Base-by-base conservation (phyloP, 2,888 invertebrate genomes). In the Abrostola triplasia region DNA sequence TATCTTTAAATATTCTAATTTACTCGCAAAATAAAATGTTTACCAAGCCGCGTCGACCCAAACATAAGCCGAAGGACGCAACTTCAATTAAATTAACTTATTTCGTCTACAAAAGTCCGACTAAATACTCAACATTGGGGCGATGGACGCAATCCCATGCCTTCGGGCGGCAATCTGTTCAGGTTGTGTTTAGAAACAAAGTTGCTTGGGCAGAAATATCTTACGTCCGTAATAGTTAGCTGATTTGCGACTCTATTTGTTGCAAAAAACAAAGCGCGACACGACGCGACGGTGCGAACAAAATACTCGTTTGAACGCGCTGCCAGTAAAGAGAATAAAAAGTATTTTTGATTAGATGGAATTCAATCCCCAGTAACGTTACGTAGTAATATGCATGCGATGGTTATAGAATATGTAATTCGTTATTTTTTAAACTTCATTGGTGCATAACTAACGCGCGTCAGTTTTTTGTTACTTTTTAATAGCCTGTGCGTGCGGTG, bases 361-460 rank as follows among this genome's bases (percentile, higher is more conserved):
- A 66, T 69, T 60, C 53, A 66, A 66, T 66, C 58, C 54, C 35
- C 67, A 41, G 47, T 65, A 64, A 64, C 48, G 76, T 76, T 76
- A 66, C 62, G 50, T 60, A 49, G 60, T 57, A 66, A 65, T 63
- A 56, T 66, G 53, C 64, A 73, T 66, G 70, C 74, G 56, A 66
- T 73, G 61, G 59, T 61, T 54, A 66, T 44, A 59, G 61, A 73
- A 66, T 70, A 70, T 61, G 44, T 59, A 67, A 51, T 73, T 58
- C 35, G 7, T 55, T 62, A 44, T 58, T 49, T 79, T 79, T 68
- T 37, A 1, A 52, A 55, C 67, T 66, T 70, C 73, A 69, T 67
- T 73, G 67, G 67, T 67, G 77, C 77, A 75, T 75, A 67, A 55
- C 77, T 75, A 75, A 75, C 67, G 52, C 24, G 57, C 52, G 64